These are phyloP conservation scores for Metopolophium dirhodum DNA, from an alignment of 1,140 invertebrate genomes.

Conservation along the genomic window DNA sequence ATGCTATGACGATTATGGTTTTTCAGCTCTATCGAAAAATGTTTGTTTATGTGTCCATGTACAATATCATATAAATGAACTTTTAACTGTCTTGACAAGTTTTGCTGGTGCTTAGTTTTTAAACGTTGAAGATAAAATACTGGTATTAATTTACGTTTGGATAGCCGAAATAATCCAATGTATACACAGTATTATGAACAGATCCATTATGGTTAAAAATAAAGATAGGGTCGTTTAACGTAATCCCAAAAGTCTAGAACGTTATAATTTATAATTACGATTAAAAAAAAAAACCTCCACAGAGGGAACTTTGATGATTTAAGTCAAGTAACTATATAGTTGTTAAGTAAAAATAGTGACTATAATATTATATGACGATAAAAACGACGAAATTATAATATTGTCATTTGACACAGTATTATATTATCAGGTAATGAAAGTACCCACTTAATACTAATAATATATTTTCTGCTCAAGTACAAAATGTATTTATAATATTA, in stretches of 20 bases:
- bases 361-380: not conserved
- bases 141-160: not conserved
- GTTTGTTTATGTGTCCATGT: not conserved
- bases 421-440: not conserved
- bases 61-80: not conserved
- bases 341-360: not conserved
- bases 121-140: not conserved
- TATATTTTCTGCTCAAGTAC: not conserved
- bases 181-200: not conserved
- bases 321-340: not conserved
- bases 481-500: not conserved
- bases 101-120: not conserved
- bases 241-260: conserved; percentile 13
- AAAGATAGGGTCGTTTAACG: too few relatives aligned
- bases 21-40: not conserved
- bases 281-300: not conserved
- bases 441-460: not conserved
- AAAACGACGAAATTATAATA: not conserved
- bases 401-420: not conserved
- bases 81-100: not conserved
- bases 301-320: not conserved
- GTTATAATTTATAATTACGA: not conserved
- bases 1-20: not conserved
- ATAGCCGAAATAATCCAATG: not conserved
- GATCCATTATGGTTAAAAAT: not conserved